These are phyloP conservation scores for Acronicta leporina DNA, from an alignment of 2,888 invertebrate species.

Conservation along the genomic window DNA sequence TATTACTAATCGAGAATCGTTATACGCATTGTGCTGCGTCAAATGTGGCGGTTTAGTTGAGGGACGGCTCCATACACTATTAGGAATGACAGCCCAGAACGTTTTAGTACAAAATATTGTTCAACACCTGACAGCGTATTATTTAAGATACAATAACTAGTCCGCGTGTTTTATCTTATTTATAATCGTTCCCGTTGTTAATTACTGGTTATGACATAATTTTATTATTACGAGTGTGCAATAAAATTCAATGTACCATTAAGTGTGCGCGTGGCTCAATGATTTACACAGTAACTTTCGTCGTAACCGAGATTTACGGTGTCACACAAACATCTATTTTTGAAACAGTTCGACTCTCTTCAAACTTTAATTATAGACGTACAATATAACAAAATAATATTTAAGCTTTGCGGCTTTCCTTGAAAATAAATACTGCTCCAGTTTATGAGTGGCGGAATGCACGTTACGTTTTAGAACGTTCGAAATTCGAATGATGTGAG, in stretches of 20 bases:
- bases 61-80: slow-evolving; percentile 19
- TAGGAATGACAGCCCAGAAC: slow-evolving; percentile 18
- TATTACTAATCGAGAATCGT: slow-evolving; percentile 63
- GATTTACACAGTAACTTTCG: slow-evolving; percentile 83
- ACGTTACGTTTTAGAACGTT: slow-evolving; percentile 45
- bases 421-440: slow-evolving; percentile 73
- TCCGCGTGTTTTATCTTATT: slow-evolving; percentile 40
- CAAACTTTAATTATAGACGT: slow-evolving; percentile 85
- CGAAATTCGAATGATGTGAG: slow-evolving; percentile 27
- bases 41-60: slow-evolving; percentile 25
- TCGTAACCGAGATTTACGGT: slow-evolving; percentile 84
- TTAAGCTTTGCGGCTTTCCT: slow-evolving; percentile 74
- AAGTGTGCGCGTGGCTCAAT: slow-evolving; percentile 71
- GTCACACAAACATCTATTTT: slow-evolving; percentile 83
- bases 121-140: slow-evolving; percentile 24
- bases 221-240: slow-evolving; percentile 76
- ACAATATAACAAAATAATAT: slow-evolving; percentile 83
- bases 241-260: slow-evolving; percentile 84
- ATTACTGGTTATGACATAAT: slow-evolving; percentile 76
- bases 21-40: slow-evolving; percentile 38
- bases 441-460: slow-evolving; percentile 59
- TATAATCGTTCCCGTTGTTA: slow-evolving; percentile 67
- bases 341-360: slow-evolving; percentile 81
- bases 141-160: slow-evolving; percentile 26
- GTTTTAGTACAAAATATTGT: slow-evolving; percentile 13